Evolutionary conservation across 2,888 invertebrate genomes (phyloP).

Genomic region (Serrognathus titanus): DNA sequence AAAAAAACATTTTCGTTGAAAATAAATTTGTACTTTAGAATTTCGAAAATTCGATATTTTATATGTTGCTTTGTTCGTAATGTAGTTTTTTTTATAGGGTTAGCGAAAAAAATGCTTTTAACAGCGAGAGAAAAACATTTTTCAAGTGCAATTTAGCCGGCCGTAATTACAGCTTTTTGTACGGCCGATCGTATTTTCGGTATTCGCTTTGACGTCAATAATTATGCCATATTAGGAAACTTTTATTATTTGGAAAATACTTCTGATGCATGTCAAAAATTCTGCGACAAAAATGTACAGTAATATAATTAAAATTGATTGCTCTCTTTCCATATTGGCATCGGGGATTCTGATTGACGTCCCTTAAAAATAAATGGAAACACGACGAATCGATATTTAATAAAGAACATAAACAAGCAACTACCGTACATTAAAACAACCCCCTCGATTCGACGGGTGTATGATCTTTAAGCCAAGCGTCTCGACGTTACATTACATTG

Average conservation of each 20-base stretch:
- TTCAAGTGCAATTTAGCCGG: too few relatives aligned
- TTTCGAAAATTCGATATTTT: too few relatives aligned
- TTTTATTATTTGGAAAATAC: neutral
- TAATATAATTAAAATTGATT: conserved; percentile 18
- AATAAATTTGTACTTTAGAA: too few relatives aligned
- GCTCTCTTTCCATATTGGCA: conserved; percentile 3
- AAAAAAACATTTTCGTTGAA: too few relatives aligned
- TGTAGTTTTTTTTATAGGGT: too few relatives aligned
- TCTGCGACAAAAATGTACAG: conserved; percentile 12
- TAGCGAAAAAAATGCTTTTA: too few relatives aligned
- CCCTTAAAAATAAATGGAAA: conserved; percentile 17
- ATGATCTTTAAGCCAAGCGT: neutral
- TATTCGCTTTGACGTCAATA: too few relatives aligned
- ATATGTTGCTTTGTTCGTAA: too few relatives aligned
- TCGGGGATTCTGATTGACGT: conserved; percentile 12
- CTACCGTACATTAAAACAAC: neutral
- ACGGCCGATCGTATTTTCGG: too few relatives aligned
- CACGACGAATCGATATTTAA: conserved; percentile 14
- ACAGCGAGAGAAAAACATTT: too few relatives aligned
- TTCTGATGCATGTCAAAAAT: neutral
- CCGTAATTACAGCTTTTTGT: too few relatives aligned
- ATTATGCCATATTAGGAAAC: too few relatives aligned
- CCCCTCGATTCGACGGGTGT: neutral
- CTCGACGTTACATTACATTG: neutral
- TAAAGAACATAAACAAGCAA: conserved; percentile 8